Base-by-base conservation (phyloP, 2,797 vertebrate species). In the Diplodus sargus region DNA sequence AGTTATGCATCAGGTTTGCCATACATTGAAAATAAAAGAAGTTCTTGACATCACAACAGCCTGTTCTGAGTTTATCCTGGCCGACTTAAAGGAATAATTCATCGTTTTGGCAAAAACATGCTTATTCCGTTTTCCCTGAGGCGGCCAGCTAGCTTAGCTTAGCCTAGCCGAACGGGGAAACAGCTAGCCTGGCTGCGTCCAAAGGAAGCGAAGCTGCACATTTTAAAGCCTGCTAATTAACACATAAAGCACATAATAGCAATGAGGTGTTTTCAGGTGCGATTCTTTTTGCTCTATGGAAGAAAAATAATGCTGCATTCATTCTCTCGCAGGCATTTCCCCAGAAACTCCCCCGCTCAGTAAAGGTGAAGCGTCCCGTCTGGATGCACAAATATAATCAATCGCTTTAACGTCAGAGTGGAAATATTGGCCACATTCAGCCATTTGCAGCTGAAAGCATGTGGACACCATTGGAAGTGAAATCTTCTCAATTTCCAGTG, bases 361-460 rank as follows among this genome's bases (percentile, higher is more conserved):
- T 18, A 70, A 73, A 74, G 47, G 22, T 72, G 59, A 76, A 62
- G 76, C 18, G 43, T 43, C 54, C 61, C 54, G 76, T 79, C 58
- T 69, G 69, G 49, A 77, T 47, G 72, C 56, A 85, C 67, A 80
- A 74, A 78, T 71, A 70, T 63, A 48, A 80, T 63, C 54, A 76
- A 79, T 28, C 49, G 66, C 22, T 75, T 20, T 17, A 69, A 72
- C 54, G 34, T 23, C 64, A 70, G 43, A 48, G 54, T 71, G 67
- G 72, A 86, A 84, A 76, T 74, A 68, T 53, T 43, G 39, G 30
- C 58, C 47, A 67, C 42, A 56, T 70, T 77, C 58, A 70, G 53
- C 52, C 57, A 45, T 84, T 84, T 78, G 71, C 72, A 73, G 77
- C 42, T 73, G 22, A 71, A 66, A 82, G 70, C 49, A 54, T 68